These are phyloP conservation scores for Leptobrachium leishanense DNA, from an alignment of 2,113 vertebrate genomes.

Conservation along the genomic window DNA sequence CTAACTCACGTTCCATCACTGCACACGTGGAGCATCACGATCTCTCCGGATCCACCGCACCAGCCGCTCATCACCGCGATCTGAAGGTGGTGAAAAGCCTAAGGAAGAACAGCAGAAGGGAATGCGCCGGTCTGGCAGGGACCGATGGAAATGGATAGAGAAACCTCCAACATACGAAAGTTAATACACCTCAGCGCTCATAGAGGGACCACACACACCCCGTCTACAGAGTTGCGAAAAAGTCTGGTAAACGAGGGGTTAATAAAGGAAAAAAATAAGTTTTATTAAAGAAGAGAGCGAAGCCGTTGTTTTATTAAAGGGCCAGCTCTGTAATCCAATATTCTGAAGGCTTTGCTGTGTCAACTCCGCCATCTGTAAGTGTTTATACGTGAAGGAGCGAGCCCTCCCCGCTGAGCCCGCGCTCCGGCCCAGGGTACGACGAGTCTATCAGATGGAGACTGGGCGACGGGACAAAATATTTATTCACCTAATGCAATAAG, in stretches of 20 bases:
- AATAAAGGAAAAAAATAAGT: not conserved
- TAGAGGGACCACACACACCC: not conserved
- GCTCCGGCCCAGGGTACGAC: not conserved
- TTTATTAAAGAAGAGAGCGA: not conserved
- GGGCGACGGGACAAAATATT: not conserved
- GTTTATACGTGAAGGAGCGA: slow-evolving; percentile 17
- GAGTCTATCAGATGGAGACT: slow-evolving; percentile 5
- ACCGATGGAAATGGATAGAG: not conserved
- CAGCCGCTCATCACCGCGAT: not conserved
- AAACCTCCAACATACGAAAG: not conserved
- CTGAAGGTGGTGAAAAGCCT: not conserved
- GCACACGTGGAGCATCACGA: not conserved
- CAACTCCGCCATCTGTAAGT: slow-evolving; percentile 45
- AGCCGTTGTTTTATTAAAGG: slow-evolving; percentile 13
- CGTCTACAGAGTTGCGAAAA: not conserved
- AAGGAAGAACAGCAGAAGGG: too few species aligned
- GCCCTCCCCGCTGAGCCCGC: not conserved
- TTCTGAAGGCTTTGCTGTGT: slow-evolving; percentile 34
- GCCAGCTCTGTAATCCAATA: slow-evolving; percentile 35
- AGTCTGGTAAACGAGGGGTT: not conserved
- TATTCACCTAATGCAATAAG: not conserved
- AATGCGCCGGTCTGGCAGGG: not conserved
- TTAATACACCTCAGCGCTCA: not conserved
- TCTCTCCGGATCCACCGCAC: not conserved
- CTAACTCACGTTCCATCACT: not conserved